Base-by-base conservation (phyloP, 2,888 invertebrate species). In the Microctonus brassicae region DNA sequence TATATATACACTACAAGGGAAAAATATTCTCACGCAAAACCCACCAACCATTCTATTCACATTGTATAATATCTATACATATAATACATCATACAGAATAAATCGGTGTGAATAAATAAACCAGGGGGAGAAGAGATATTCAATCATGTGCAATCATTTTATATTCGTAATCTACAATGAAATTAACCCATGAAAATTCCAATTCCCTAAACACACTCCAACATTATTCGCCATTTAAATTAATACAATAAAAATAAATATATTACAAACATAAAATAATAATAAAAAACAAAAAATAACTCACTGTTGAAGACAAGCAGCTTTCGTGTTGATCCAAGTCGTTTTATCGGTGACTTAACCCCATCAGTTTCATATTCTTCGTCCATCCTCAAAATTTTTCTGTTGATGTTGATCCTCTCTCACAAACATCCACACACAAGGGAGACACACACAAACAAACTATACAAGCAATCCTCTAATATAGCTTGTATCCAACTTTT, bases 271-370 rank as follows among this genome's bases (percentile, higher is more conserved):
- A n/a, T n/a, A n/a, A n/a, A n/a, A n/a, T n/a, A n/a, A n/a, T n/a
- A n/a, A n/a, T n/a, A n/a, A n/a, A n/a, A n/a, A n/a, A n/a, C n/a
- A n/a, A n/a, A n/a, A 69, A 69, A 68, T 34, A 71, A 92, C 94
- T 93, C 86, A 94, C 94, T 94, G 87, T 92, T 94, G 82, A 94
- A 94, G 73, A 94, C 92, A 57, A 94, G 90, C 77, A 94, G 90
- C 88, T 94, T 94, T 85, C 94, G 91, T 68, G 94, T 94, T 76
- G 94, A 94, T 82, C 94, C 94, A 77, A 94, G 91, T 74, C 94
- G 90, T 87, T 93, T 93, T 89, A 94, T 94, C 62, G 94, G 94
- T 78, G 94, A 94, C 84, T 93, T 93, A 77, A 93, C 90, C 62
- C 87, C 88, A 88, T 94, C 93, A 86, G 91, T 89, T 82, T 94